Base-by-base conservation (phyloP, 2,113 vertebrate species). In the Aythya baeri region DNA sequence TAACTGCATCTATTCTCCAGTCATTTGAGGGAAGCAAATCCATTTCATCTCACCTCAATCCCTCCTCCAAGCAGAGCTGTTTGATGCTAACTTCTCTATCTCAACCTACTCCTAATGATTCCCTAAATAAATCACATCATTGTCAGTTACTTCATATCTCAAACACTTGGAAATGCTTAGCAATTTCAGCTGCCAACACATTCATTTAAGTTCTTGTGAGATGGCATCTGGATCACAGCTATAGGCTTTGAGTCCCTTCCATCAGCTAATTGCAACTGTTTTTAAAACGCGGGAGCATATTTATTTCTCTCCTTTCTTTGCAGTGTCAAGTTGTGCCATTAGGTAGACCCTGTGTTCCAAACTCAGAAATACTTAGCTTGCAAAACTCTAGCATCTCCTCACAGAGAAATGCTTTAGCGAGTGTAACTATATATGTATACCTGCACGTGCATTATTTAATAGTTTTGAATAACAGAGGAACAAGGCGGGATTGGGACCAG, bases 101-200 rank as follows among this genome's bases (percentile, higher is more conserved):
- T 94, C 86, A 79, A 38, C 77, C 62, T 91, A 59, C 73, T 23
- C 52, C 81, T 88, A 78, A 93, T 93, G 81, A 82, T 89, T 91
- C 93, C 74, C 72, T 82, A 71, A 94, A 84, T 89, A 89, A 93
- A 92, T 92, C 74, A 70, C 71, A 84, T 85, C 38, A 58, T 79
- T 91, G 70, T 87, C 91, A 86, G 83, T 87, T 88, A 92, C 13
- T 89, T 84, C 74, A 11, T 88, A 91, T 62, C 88, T 95, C 83
- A 89, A 89, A 92, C 89, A 80, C 88, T 93, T 89, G 80, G 66
- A 91, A 93, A 87, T 67, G 86, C 80, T 86, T 86, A 82, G 83
- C 92, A 87, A 90, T 96, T 95, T 94, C 75, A 86, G 87, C 85
- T 96, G 93, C 96, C 93, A 96, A 85, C 94, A 93, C 72, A 77